phyloP scores from a whole-genome alignment of 2,113 vertebrate species.

The Brevimyrus niger region DNA sequence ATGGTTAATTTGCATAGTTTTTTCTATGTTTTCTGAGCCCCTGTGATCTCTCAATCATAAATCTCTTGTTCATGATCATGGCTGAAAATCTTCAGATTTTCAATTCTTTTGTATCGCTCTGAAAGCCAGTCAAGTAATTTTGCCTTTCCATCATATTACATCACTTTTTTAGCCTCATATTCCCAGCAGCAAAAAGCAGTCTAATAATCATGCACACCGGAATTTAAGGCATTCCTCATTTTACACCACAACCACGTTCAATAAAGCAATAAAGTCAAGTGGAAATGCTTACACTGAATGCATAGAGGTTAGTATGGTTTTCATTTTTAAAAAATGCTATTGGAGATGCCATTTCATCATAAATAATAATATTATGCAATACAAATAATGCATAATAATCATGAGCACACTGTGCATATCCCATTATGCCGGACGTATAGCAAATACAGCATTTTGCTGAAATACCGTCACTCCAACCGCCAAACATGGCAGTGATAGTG shows the following conservation, averaged over 20 bases:
- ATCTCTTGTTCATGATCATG: background rate
- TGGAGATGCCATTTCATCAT: background rate
- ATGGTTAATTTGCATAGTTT: no score
- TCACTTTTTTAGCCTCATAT: background rate
- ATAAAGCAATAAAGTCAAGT: background rate
- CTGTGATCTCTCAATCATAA: background rate
- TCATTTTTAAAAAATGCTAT: background rate
- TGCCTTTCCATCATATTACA: no score
- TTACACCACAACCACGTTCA: background rate
- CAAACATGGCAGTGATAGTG: background rate
- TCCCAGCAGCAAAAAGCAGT: background rate
- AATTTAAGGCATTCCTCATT: background rate
- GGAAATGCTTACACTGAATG: background rate
- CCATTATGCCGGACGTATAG: background rate
- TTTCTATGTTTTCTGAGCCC: background rate
- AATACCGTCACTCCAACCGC: background rate
- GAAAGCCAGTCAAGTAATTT: background rate
- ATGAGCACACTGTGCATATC: background rate
- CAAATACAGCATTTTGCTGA: background rate
- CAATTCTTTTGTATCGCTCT: background rate
- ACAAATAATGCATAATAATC: background rate
- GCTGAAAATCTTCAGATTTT: background rate
- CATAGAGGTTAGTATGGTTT: background rate
- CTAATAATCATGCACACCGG: background rate
- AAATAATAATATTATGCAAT: background rate